phyloP scores from a whole-genome alignment of 2,113 vertebrate genomes.

The Choloepus hoffmanni region DNA sequence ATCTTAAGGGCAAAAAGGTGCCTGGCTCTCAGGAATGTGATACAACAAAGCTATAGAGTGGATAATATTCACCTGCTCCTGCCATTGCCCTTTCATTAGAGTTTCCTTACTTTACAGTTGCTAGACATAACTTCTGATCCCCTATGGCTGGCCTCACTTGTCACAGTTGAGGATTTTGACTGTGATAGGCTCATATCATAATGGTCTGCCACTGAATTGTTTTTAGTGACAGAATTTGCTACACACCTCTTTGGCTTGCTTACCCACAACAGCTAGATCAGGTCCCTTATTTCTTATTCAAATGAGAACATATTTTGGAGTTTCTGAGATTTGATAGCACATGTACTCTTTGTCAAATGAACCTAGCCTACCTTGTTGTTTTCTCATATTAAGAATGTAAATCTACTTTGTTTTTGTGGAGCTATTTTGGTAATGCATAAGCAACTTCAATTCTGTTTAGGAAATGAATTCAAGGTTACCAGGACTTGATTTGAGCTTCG shows the following conservation, averaged over 20 bases:
- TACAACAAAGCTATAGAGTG: not conserved
- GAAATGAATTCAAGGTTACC: constrained; percentile 59
- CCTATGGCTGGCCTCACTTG: not conserved
- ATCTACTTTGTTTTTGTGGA: constrained; percentile 63
- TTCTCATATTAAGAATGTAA: constrained; percentile 77
- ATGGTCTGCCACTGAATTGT: constrained; percentile 73
- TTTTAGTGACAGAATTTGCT: constrained; percentile 78
- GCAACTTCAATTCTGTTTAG: constrained; percentile 46
- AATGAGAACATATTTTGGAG: constrained; percentile 69
- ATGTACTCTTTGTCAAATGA: constrained; percentile 71
- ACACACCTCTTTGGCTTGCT: constrained; percentile 77
- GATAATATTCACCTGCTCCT: not conserved
- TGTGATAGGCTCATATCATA: constrained; percentile 60
- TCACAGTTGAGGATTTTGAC: constrained; percentile 76
- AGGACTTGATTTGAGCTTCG: constrained; percentile 55
- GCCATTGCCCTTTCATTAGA: not conserved
- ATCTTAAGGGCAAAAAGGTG: not conserved
- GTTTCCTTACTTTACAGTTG: not conserved
- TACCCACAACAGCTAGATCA: constrained; percentile 68
- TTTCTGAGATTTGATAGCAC: constrained; percentile 72
- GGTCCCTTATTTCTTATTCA: constrained; percentile 64
- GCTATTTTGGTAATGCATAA: constrained; percentile 69
- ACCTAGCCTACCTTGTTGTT: constrained; percentile 74
- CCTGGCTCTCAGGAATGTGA: not conserved
- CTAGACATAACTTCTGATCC: constrained; percentile 4